A percentile compares a stretch with the other conserved stretches of the same genome.
Evolutionary conservation across 2,888 invertebrate genomes (phyloP).

Genomic region (Zygaena filipendulae): DNA sequence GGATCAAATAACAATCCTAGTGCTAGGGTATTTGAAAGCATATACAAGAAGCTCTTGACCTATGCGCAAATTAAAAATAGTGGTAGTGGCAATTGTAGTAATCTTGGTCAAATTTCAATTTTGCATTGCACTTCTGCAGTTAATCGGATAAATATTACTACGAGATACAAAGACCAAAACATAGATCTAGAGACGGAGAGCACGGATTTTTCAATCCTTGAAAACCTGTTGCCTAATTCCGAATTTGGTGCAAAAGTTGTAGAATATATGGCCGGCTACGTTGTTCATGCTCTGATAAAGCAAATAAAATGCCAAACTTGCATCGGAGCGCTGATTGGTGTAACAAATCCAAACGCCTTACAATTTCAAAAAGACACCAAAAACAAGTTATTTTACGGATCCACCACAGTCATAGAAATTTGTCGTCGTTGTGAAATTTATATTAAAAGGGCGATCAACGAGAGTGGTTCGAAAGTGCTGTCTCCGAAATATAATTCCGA

Average conservation of each 20-base stretch:
- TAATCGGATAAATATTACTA: slow-evolving; percentile 1
- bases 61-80: not conserved
- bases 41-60: not conserved
- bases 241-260: slow-evolving; percentile 2
- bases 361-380: slow-evolving; percentile 2
- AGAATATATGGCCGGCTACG: slow-evolving; percentile 5
- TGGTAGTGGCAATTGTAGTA: not conserved
- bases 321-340: not conserved
- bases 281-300: slow-evolving; percentile 4
- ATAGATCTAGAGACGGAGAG: not conserved
- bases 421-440: slow-evolving; percentile 6
- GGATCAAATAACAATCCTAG: not conserved
- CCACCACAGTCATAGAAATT: slow-evolving; percentile 4
- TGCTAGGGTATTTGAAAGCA: not conserved
- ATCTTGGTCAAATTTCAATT: not conserved
- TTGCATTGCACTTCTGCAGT: slow-evolving; percentile 1
- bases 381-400: no score
- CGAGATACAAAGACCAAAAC: slow-evolving; percentile 2
- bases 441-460: slow-evolving; percentile 1
- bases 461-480: no score
- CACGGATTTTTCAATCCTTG: no score
- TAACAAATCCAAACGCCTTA: slow-evolving; percentile 1
- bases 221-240: no score
- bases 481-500: slow-evolving; percentile 2
- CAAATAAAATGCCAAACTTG: slow-evolving; percentile 3